These are phyloP conservation scores for Alcedo atthis DNA, from an alignment of 2,797 vertebrate species.

Conservation along the genomic window DNA sequence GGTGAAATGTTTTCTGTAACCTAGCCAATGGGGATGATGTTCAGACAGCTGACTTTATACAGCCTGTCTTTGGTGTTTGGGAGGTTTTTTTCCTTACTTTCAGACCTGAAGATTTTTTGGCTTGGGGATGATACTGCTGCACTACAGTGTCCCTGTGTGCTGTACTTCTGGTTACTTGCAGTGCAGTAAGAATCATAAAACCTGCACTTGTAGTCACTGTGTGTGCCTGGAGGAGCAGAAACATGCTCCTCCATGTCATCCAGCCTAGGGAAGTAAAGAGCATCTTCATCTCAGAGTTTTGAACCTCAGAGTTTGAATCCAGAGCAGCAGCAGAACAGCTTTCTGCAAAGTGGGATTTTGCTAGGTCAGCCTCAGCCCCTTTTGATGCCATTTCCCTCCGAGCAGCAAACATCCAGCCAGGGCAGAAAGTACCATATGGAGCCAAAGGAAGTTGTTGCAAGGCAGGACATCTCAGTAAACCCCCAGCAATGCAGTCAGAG, in stretches of 20 bases:
- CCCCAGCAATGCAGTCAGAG: neutral
- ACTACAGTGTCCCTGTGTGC: neutral
- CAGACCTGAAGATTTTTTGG: neutral
- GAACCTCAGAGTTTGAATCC: neutral
- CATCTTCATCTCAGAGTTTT: neutral
- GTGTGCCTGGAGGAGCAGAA: neutral
- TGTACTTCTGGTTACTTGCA: neutral
- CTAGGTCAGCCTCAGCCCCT: neutral
- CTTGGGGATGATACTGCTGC: neutral
- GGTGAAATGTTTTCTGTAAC: neutral
- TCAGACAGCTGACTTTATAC: neutral
- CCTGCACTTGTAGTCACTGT: neutral
- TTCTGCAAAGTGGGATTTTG: neutral
- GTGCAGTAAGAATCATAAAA: neutral
- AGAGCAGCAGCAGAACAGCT: neutral
- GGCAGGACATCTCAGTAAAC: neutral
- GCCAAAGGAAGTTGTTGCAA: neutral
- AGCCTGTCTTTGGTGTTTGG: neutral
- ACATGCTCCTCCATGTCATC: too few relatives aligned
- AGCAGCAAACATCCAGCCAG: neutral
- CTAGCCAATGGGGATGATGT: neutral
- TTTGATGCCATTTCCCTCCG: neutral
- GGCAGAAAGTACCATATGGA: neutral
- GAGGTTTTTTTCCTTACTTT: neutral
- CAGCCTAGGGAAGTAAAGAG: neutral